Conservation (phyloP, 2,797 vertebrate species). For the Oryzias dopingdopingensis region DNA sequence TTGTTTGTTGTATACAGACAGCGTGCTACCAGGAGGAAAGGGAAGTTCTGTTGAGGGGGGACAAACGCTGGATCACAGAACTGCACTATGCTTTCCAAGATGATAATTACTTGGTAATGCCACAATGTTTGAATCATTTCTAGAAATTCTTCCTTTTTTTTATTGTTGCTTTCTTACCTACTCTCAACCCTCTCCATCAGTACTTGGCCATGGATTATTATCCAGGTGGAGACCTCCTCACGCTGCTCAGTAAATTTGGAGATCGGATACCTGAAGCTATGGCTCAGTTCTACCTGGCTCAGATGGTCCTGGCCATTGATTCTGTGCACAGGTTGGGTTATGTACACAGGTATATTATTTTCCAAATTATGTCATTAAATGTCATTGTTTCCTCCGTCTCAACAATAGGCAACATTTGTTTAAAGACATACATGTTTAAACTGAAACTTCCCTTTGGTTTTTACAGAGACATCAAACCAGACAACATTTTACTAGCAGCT, state of each 20-base stretch:
- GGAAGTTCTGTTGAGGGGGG: conserved; percentile 84
- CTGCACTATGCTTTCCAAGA: conserved; percentile 91
- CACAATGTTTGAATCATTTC: neutral
- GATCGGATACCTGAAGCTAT: conserved; percentile 84
- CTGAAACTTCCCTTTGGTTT: neutral
- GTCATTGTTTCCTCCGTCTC: too few relatives aligned
- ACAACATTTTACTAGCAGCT: conserved; percentile 85
- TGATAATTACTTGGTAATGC: conserved; percentile 83
- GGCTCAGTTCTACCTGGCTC: conserved; percentile 87
- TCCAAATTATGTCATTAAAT: neutral
- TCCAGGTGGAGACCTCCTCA: conserved; percentile 86
- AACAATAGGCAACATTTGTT: too few relatives aligned
- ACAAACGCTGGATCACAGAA: conserved; percentile 85
- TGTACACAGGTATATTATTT: conserved; percentile 78
- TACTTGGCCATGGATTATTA: conserved; percentile 91
- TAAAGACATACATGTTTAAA: too few relatives aligned
- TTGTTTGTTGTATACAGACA: conserved; percentile 64
- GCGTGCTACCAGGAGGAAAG: conserved; percentile 87
- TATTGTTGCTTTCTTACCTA: neutral
- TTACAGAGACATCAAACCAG: conserved; percentile 86
- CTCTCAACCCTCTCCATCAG: conserved; percentile 48
- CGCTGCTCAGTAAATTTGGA: conserved; percentile 86
- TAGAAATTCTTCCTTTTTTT: neutral
- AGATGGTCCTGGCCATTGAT: conserved; percentile 86
- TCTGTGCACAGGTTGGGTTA: conserved; percentile 85